phyloP scores from a whole-genome alignment of 2,797 vertebrate genomes.

The Pempheris klunzingeri region DNA sequence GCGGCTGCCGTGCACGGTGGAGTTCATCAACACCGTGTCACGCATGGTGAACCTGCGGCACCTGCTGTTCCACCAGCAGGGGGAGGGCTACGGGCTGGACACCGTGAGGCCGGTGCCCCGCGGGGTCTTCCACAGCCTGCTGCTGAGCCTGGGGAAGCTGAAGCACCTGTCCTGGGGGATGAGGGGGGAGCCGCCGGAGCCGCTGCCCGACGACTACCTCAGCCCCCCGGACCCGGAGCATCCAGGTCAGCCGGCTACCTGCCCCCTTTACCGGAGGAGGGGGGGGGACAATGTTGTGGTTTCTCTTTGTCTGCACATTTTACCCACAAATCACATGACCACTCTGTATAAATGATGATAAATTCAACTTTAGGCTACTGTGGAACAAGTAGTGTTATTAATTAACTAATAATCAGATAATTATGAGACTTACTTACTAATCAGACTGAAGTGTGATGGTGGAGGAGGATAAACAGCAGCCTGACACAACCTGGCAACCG shows the following conservation, averaged over 20 bases:
- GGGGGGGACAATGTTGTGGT: too few species aligned
- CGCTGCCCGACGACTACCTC: constrained; percentile 73
- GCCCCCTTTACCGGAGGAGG: too few species aligned
- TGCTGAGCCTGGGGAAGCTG: constrained; percentile 65
- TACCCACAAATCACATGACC: too few species aligned
- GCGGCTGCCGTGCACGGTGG: constrained; percentile 56
- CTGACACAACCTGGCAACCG: too few species aligned
- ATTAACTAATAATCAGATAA: too few species aligned
- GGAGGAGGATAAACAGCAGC: too few species aligned
- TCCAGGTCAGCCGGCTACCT: constrained; percentile 37
- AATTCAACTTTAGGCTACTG: too few species aligned
- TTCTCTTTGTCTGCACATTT: too few species aligned
- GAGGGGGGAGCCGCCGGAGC: constrained; percentile 68
- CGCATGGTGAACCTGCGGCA: constrained; percentile 64
- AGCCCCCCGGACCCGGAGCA: constrained; percentile 59
- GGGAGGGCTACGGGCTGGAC: constrained; percentile 67
- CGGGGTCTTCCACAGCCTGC: constrained; percentile 59
- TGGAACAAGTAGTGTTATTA: too few species aligned
- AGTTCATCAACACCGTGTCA: constrained; percentile 57
- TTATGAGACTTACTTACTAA: too few species aligned
- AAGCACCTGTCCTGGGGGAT: constrained; percentile 76
- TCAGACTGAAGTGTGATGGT: too few species aligned
- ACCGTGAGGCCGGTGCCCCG: constrained; percentile 71
- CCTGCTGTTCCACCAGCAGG: constrained; percentile 75
- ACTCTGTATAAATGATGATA: too few species aligned